Base-by-base conservation (phyloP, 2,113 vertebrate genomes). In the Vimba vimba region DNA sequence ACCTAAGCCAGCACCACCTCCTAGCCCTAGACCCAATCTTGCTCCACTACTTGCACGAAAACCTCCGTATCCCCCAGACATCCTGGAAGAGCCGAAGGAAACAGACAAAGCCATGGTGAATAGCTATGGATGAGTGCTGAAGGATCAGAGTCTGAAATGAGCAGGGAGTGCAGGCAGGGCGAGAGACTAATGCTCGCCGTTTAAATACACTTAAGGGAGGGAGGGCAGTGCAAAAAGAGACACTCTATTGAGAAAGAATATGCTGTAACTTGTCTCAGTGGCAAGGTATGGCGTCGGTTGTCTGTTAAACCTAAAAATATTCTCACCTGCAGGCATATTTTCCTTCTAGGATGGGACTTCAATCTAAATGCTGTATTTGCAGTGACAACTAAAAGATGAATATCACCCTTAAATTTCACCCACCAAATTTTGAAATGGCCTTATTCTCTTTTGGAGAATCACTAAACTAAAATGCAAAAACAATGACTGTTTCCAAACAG, bases 91-190 rank as follows among this genome's bases (percentile, higher is more conserved):
- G 36, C 85, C 86, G 25, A 86, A 19, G 2, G 85, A 87, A 30
- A 66, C 7, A 8, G 87, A 86, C 36, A 86, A 2, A 57, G 90
- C 79, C 90, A 91, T 91, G 45, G 25, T 87, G 66, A 83, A 86
- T 10, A 83, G 80, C 45, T 71, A 15, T 78, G 47, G 50, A 73
- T 76, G 23, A 71, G 78, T 45, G 57, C 59, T 79, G 66, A 74
- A 59, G 80, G 64, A 55, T 80, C 82, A 23, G 60, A 30, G 60
- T 83, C 10, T 71, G 60, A 71, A 79, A 21, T 39, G 47, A 79
- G 59, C 71, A 23, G 30, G 68, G 73, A 60, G 57, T 79, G 77
- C 69, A 76, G 69, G 36, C 76, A 50, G 33, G 10, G 10, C 36
- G 21, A 68, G 60, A 45, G 64, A 12, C n/a, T 36, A 19, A 23